A percentile compares a stretch with the other conserved stretches of the same genome.
Evolutionary conservation across 2,888 invertebrate species (phyloP).

Genomic region (Drosophila suboccidentalis): DNA sequence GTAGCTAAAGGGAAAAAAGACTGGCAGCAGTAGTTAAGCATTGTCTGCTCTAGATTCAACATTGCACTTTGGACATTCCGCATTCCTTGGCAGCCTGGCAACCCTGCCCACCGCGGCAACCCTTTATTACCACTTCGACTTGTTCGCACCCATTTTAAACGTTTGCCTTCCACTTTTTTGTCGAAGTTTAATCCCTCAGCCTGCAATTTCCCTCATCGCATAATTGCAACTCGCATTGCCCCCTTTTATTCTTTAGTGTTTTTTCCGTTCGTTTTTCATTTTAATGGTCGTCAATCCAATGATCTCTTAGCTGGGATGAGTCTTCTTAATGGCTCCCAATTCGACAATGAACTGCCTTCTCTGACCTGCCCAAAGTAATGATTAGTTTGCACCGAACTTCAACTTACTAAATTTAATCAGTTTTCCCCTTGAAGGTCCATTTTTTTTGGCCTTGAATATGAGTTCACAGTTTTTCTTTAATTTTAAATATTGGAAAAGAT

Average conservation of each 20-base stretch:
- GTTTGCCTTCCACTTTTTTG: slow-evolving; percentile 10
- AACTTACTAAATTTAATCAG: neutral
- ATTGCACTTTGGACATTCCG: slow-evolving; percentile 1
- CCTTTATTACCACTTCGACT: slow-evolving; percentile 54
- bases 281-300: slow-evolving; percentile 36
- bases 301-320: slow-evolving; percentile 26
- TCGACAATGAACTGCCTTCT: slow-evolving; percentile 20
- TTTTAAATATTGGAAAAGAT: neutral
- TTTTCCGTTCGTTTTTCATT: neutral
- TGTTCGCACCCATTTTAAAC: slow-evolving; percentile 64
- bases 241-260: neutral
- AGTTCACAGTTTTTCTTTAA: neutral
- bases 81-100: slow-evolving; percentile 10
- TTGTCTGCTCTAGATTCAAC: slow-evolving; percentile 38
- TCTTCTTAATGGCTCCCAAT: slow-evolving; percentile 33
- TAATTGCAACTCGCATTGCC: slow-evolving; percentile 41
- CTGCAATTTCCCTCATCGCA: slow-evolving; percentile 46
- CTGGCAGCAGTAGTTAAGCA: slow-evolving; percentile 36
- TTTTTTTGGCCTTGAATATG: neutral
- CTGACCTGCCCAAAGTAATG: slow-evolving; percentile 34
- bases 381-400: neutral
- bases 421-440: neutral
- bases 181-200: slow-evolving; percentile 51
- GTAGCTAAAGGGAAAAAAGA: slow-evolving; percentile 5
- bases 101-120: slow-evolving; percentile 18